Evolutionary conservation across 2,888 invertebrate species (phyloP), one percentile per base, ranked within the genome.

Genomic region (Aelia acuminata): DNA sequence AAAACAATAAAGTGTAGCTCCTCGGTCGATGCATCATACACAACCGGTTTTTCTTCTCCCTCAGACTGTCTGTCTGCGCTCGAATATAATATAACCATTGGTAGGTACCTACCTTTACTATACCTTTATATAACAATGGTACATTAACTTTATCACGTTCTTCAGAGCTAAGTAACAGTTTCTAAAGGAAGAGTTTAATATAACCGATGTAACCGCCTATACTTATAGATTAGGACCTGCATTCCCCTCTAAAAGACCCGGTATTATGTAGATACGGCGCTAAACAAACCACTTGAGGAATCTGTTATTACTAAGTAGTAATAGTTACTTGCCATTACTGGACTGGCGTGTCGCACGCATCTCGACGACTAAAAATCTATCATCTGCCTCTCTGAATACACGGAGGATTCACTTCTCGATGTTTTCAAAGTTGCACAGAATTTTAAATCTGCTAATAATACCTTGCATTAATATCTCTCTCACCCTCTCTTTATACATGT

Each of bases 1-100:
- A 87, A 87, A 87, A 87, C 87, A 87, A 87, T 87, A 87, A 87
- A 87, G 53, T 87, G 31, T 80, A 47, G 53, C 70, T 48, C 47
- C 43, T 15, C 70, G 39, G 87, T 22, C 85, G 57, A 48, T 87
- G 15, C 63, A 87, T 87, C 87, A 87, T 87, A 87, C 85, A n/a
- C 43, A 57, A 87, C 87, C 87, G 87, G 87, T 87, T 87, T n/a
- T 20, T 50, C 26, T 2, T 4, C 49, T 22, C 31, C 5, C 84
- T 49, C 84, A 80, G 80, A 80, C 80, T 80, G 80, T 80, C 39
- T 80, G 80, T 80, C 80, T 39, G 43, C 80, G n/a, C 80, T 39
- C 39, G 4, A n/a, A 35, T 70, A 70, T 35, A 70, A 70, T 70
- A 70, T 20, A 35, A 20, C 63, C 63, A 7, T 20, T 35, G 31